Conservation (phyloP, 2,797 vertebrate species). For the Oreochromis mossambicus region DNA sequence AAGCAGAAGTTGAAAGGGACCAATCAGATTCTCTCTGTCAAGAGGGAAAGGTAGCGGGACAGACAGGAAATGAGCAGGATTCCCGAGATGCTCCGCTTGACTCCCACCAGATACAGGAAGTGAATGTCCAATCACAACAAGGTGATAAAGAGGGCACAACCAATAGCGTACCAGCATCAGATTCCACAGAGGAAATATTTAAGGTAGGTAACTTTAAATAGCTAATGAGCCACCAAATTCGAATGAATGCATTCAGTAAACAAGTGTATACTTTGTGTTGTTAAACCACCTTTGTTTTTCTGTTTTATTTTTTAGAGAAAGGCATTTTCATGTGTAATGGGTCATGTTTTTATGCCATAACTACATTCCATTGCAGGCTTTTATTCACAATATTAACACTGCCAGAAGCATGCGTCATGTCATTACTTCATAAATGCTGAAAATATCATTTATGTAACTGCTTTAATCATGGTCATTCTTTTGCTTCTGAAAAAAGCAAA, state of each 20-base stretch:
- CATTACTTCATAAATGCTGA: slow-evolving; percentile 48
- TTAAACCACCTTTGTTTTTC: not conserved
- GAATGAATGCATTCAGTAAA: not conserved
- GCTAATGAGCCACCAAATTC: not conserved
- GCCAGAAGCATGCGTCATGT: slow-evolving; percentile 56
- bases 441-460: slow-evolving; percentile 44
- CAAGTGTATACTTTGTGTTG: not conserved
- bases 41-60: slow-evolving; percentile 55
- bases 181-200: slow-evolving; percentile 75
- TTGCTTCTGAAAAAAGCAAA: slow-evolving; percentile 42
- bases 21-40: slow-evolving; percentile 37
- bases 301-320: not conserved
- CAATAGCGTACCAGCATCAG: slow-evolving; percentile 54
- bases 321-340: slow-evolving; percentile 2
- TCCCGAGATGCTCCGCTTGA: slow-evolving; percentile 66
- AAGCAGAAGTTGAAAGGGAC: slow-evolving; percentile 32
- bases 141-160: slow-evolving; percentile 63
- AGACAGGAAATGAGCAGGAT: slow-evolving; percentile 71
- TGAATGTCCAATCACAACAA: slow-evolving; percentile 60
- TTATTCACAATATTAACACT: slow-evolving; percentile 60
- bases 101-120: slow-evolving; percentile 52
- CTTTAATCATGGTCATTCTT: slow-evolving; percentile 53
- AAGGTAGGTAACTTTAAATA: slow-evolving; percentile 68
- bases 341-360: slow-evolving; percentile 35
- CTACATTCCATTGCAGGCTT: slow-evolving; percentile 59